Conservation (phyloP, 2,888 invertebrate genomes). For the Meghimatium bilineatum region DNA sequence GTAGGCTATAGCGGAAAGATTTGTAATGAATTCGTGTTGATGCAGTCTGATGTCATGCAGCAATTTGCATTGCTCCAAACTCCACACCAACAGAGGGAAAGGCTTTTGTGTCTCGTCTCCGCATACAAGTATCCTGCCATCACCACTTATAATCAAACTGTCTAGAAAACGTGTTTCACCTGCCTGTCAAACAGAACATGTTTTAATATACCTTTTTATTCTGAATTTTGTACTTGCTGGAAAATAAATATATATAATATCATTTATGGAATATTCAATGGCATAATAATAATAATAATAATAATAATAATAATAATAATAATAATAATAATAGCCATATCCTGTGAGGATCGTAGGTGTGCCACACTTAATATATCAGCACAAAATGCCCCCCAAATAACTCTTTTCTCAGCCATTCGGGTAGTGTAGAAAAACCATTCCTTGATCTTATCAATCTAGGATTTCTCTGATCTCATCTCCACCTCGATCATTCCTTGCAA, state of each 20-base stretch:
- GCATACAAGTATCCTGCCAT: constrained; percentile 91
- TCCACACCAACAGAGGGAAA: constrained; percentile 92
- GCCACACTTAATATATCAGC: too few relatives aligned
- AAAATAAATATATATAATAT: neutral
- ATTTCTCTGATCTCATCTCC: too few relatives aligned
- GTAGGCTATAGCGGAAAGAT: constrained; percentile 88
- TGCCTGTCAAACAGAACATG: constrained; percentile 54
- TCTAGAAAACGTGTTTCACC: constrained; percentile 93
- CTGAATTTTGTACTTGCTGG: neutral
- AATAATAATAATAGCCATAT: too few relatives aligned
- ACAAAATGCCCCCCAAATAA: too few relatives aligned
- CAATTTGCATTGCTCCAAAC: constrained; percentile 88
- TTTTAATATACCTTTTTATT: neutral
- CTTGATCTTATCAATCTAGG: too few relatives aligned
- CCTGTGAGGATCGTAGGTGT: too few relatives aligned
- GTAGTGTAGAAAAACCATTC: too few relatives aligned
- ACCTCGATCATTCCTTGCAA: too few relatives aligned
- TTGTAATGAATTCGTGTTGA: constrained; percentile 91
- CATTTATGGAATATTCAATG: too few relatives aligned
- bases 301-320: too few relatives aligned
- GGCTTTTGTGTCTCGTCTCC: constrained; percentile 95
- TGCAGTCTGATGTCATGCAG: constrained; percentile 91
- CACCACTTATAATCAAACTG: constrained; percentile 90
- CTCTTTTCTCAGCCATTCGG: too few relatives aligned
- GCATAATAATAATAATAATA: too few relatives aligned